Base-by-base conservation (phyloP, 2,113 vertebrate species). In the Strigops habroptila region DNA sequence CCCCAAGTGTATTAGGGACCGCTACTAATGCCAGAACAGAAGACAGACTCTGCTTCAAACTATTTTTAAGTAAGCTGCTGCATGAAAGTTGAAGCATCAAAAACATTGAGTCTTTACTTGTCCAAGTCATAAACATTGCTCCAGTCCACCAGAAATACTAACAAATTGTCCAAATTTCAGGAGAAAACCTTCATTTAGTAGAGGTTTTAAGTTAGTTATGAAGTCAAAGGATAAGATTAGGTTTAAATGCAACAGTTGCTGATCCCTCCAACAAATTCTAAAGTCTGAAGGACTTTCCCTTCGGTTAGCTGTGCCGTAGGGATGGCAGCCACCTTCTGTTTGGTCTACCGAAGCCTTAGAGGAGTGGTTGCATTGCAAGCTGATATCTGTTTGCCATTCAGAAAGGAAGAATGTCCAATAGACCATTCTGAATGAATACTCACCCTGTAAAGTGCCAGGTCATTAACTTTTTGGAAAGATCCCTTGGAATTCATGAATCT, bases 51-150 rank as follows among this genome's bases (percentile, higher is more conserved):
- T 73, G 24, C 22, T 81, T 84, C 77, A 37, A 64, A 44, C 25
- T 74, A 14, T 52, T 79, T 85, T 91, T 41, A 53, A 39, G 24
- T 23, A 67, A 70, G 33, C 2, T 63, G 9, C 33, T 67, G 11
- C 16, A 28, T 46, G 52, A 89, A 39, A 78, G 11, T 55, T 35
- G n/a, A 46, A 81, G 18, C 6, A 65, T 10, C 39, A 27, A 59
- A 71, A 87, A 0, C 4, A 30, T 3, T 27, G 28, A 68, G 35
- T 18, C 39, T 41, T 0, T 51, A 19, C 4, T 60, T 3, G 2
- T 71, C 21, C 13, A 22, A 23, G 11, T 53, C 9, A 80, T 18
- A 70, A n/a, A 43, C 9, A 18, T 12, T 24, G 7, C 14, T 71
- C 28, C 43, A 63, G 43, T 11, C 53, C 4, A 25, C 27, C 17